Percentiles rank a stretch among this genome's conserved stretches.
These are phyloP conservation scores for Callaeas wilsoni DNA, from an alignment of 2,113 vertebrate genomes.

Conservation along the genomic window DNA sequence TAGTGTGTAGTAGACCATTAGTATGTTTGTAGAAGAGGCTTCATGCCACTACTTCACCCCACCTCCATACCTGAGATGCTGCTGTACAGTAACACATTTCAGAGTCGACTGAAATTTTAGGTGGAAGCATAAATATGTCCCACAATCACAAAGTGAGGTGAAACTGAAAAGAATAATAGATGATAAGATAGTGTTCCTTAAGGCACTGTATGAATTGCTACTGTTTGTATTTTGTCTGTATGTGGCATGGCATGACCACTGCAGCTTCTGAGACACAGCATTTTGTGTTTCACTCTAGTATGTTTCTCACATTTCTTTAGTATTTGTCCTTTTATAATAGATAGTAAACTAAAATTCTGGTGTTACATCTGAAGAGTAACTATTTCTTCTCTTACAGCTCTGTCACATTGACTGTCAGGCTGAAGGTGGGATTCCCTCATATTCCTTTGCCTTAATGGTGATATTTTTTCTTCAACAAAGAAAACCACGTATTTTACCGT, in stretches of 20 bases:
- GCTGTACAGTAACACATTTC: neutral
- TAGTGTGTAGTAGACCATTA: neutral
- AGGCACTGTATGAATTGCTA: neutral
- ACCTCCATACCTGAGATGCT: neutral
- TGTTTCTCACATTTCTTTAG: neutral
- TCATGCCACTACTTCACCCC: neutral
- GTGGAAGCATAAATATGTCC: neutral
- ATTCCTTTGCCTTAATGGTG: constrained; percentile 97
- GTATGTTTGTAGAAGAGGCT: neutral
- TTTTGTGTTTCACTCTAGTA: neutral
- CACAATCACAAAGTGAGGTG: neutral
- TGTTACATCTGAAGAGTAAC: neutral
- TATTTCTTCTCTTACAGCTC: constrained; percentile 73
- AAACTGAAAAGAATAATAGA: neutral
- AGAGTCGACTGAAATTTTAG: neutral
- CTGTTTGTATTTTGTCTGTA: neutral
- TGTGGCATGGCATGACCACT: rapidly evolving
- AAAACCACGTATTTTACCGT: constrained; percentile 86
- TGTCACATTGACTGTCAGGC: constrained; percentile 97
- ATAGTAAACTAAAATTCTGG: neutral
- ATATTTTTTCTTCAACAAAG: constrained; percentile 99
- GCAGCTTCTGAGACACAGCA: neutral
- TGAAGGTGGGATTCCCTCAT: constrained; percentile 95
- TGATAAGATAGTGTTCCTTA: neutral
- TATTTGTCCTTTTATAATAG: neutral